phyloP scores from a whole-genome alignment of 2,113 vertebrate genomes.

The Todiramphus chloris region DNA sequence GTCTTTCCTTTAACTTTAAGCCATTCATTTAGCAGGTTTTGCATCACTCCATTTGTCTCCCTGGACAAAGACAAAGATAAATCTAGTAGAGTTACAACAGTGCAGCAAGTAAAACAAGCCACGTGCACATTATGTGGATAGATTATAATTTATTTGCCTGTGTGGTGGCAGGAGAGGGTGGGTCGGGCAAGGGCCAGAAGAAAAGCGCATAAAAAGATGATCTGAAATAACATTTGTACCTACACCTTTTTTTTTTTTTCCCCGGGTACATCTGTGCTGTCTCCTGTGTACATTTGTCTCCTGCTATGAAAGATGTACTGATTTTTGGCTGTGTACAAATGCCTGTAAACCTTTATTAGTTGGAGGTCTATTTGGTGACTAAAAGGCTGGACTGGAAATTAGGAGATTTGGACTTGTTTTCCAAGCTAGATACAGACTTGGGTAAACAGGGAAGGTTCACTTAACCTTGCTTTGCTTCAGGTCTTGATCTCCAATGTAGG shows the following conservation, averaged over 20 bases:
- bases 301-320: not conserved
- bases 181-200: not conserved
- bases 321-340: not conserved
- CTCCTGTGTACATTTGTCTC: not conserved
- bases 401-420: not conserved
- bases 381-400: not conserved
- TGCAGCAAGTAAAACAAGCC: not conserved
- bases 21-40: not conserved
- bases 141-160: not conserved
- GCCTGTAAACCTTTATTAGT: slow-evolving; percentile 9
- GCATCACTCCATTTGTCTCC: not conserved
- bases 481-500: not conserved
- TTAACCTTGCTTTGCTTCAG: not conserved
- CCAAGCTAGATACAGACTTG: not conserved
- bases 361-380: slow-evolving; percentile 5
- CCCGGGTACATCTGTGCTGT: not conserved
- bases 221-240: not conserved
- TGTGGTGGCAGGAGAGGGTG: not conserved
- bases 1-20: not conserved
- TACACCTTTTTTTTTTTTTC: not conserved
- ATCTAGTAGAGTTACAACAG: not conserved
- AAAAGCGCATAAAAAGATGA: not conserved
- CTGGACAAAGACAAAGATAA: not conserved
- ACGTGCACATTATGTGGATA: accelerated
- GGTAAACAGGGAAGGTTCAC: not conserved